These are phyloP conservation scores for Neria commutata DNA, from an alignment of 2,888 invertebrate species.

Conservation along the genomic window DNA sequence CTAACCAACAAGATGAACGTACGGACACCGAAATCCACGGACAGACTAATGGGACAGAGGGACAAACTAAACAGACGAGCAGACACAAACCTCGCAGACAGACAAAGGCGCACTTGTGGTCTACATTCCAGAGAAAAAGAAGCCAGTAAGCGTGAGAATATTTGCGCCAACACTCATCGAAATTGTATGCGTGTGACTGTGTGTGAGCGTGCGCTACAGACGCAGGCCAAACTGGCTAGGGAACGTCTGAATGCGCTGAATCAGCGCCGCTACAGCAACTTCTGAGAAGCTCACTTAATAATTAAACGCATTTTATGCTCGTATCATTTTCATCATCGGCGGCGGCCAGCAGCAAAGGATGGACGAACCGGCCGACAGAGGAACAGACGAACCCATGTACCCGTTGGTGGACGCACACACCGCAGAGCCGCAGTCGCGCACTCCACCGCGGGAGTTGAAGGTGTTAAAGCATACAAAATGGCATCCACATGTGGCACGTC, in stretches of 20 bases:
- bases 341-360: neutral
- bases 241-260: slow-evolving; percentile 6
- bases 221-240: no score
- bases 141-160: slow-evolving; percentile 17
- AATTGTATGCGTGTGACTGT: no score
- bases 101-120: slow-evolving; percentile 4
- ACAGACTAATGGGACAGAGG: no score
- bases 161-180: slow-evolving; percentile 11
- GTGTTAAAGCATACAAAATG: slow-evolving; percentile 21
- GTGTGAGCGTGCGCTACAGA: no score
- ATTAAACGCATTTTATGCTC: slow-evolving; percentile 35
- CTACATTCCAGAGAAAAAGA: slow-evolving; percentile 1
- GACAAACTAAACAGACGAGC: no score
- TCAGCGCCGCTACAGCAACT: slow-evolving; percentile 22
- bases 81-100: neutral
- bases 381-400: neutral
- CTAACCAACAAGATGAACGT: no score
- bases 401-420: no score
- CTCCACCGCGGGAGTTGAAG: no score
- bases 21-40: neutral
- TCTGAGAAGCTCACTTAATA: slow-evolving; percentile 35
- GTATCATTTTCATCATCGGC: slow-evolving; percentile 21
- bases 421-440: no score
- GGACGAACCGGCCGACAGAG: no score
- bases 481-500: no score